phyloP scores from a whole-genome alignment of 2,888 invertebrate species.

The Mylabris sibirica region DNA sequence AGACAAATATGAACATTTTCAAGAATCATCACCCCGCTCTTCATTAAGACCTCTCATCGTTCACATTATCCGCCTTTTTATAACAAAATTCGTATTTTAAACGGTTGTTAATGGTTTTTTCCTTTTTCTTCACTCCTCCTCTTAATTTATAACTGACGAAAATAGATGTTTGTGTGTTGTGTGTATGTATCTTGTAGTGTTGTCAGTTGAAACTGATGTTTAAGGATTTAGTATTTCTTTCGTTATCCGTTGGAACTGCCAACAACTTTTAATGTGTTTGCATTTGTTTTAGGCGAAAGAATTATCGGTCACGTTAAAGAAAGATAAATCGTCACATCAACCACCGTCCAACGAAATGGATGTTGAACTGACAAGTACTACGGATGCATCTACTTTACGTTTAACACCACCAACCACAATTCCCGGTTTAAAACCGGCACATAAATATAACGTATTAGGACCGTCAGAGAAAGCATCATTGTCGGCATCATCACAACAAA shows the following conservation, averaged over 20 bases:
- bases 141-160: conserved; percentile 1
- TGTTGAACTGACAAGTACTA: conserved; percentile 63
- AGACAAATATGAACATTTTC: background rate
- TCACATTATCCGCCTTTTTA: background rate
- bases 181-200: background rate
- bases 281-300: conserved; percentile 58
- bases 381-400: conserved; percentile 63
- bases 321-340: conserved; percentile 49
- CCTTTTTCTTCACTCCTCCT: background rate
- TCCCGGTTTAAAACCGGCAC: conserved; percentile 71
- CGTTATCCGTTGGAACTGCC: conserved; percentile 23
- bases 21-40: background rate
- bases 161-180: background rate
- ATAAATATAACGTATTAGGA: conserved; percentile 65
- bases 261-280: conserved; percentile 28
- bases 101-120: background rate
- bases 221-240: conserved; percentile 21
- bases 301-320: conserved; percentile 53
- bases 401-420: conserved; percentile 70
- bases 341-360: conserved; percentile 61
- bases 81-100: conserved; percentile 1
- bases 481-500: conserved; percentile 64
- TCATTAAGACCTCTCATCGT: background rate
- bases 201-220: conserved; percentile 15
- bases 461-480: conserved; percentile 56